Base-by-base conservation (phyloP, 2,888 invertebrate genomes). In the Agapetus fuscipes region DNA sequence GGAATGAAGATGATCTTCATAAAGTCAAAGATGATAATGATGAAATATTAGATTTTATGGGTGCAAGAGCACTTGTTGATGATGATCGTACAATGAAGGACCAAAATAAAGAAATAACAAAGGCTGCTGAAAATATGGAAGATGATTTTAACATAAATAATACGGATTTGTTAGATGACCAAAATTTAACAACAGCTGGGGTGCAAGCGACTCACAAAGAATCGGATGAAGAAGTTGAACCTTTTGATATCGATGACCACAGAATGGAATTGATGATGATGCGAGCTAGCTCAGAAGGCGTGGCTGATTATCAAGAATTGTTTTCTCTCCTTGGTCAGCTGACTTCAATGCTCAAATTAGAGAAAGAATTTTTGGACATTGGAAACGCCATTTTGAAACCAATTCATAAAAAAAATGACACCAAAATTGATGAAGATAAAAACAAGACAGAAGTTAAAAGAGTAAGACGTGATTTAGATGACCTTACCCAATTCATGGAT, bases 361-460 rank as follows among this genome's bases (percentile, higher is more conserved):
- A 47, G 26, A 34, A 44, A 37, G 42, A 47, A 28, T 44, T 44
- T 28, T 26, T 47, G 2, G 27, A 45, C 13, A 34, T 44, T 17
- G 37, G 37, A 12, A 35, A 20, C 30, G 12, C 31, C 5, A 24
- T 47, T 12, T 25, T 41, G 16, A 31, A 26, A 15, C 24, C 32
- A 5, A n/a, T n/a, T n/a, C n/a, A n/a, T n/a, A n/a, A n/a, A n/a
- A n/a, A n/a, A n/a, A n/a, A n/a, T n/a, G n/a, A n/a, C n/a, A n/a
- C n/a, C n/a, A n/a, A n/a, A n/a, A n/a, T n/a, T n/a, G n/a, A n/a
- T n/a, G n/a, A n/a, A n/a, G n/a, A n/a, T n/a, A 17, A 41, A 14
- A 10, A 36, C n/a, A 9, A 6, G 5, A 20, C 20, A 9, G 20
- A 6, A 9, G 20, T 20, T 20, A 20, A 20, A 9, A 9, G 9